Percentiles rank a stretch among this genome's conserved stretches.
phyloP scores from a whole-genome alignment of 2,797 vertebrate species.

The Chromobotia macracanthus region DNA sequence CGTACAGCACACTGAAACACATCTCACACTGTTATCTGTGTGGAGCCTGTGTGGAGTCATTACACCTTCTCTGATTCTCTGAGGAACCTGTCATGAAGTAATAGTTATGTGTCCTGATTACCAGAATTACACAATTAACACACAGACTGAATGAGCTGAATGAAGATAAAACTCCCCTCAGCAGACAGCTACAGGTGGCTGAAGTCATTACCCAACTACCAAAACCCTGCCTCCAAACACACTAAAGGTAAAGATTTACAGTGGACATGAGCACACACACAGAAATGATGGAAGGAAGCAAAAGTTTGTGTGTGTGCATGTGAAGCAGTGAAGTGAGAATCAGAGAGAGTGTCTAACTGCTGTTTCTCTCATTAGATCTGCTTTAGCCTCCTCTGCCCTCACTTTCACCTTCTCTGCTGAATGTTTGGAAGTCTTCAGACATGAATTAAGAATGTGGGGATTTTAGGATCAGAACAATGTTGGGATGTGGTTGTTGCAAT shows the following conservation, averaged over 20 bases:
- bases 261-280: neutral
- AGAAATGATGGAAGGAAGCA: neutral
- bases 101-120: constrained; percentile 40
- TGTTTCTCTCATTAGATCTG: constrained; percentile 53
- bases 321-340: constrained; percentile 24
- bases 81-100: constrained; percentile 19
- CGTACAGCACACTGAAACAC: too few species aligned
- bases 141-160: constrained; percentile 24
- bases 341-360: constrained; percentile 25
- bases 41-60: constrained; percentile 21
- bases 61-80: neutral
- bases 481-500: constrained; percentile 39
- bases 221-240: constrained; percentile 25
- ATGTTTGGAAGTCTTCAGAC: constrained; percentile 40
- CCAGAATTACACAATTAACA: constrained; percentile 33
- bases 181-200: constrained; percentile 4
- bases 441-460: constrained; percentile 48
- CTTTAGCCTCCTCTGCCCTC: constrained; percentile 29
- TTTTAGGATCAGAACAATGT: constrained; percentile 45
- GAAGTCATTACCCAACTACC: constrained; percentile 33
- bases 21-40: neutral
- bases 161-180: constrained; percentile 1
- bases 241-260: constrained; percentile 36
- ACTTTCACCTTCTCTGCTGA: constrained; percentile 29
- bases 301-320: neutral